Evolutionary conservation across 1,140 invertebrate genomes (phyloP).

Genomic region (Melanaphis sacchari): DNA sequence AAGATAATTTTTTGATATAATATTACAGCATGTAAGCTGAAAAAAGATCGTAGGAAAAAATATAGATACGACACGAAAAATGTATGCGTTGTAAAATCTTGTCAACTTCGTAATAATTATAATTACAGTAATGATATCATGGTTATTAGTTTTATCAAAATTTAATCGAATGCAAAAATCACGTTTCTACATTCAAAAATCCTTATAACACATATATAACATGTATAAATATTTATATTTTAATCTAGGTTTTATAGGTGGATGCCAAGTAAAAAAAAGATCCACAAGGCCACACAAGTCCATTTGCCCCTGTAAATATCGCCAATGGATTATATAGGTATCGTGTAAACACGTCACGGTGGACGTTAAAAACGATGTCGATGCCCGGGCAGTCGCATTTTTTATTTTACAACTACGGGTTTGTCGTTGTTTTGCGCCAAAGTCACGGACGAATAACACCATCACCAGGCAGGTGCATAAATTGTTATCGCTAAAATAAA

Average conservation of each 20-base stretch:
- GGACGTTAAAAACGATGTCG: neutral
- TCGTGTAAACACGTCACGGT: neutral
- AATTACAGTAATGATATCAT: neutral
- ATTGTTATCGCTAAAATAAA: no score
- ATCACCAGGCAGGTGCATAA: neutral
- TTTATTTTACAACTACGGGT: neutral
- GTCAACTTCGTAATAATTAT: neutral
- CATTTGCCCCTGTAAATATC: neutral
- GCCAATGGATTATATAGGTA: neutral
- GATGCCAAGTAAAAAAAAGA: neutral
- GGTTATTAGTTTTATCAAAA: neutral
- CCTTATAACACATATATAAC: neutral
- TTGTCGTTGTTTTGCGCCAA: neutral
- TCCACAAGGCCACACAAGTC: neutral
- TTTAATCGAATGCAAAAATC: neutral
- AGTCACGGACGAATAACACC: neutral
- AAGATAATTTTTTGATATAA: neutral
- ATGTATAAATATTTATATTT: no score
- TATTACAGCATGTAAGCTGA: neutral
- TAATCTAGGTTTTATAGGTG: neutral
- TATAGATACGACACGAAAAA: neutral
- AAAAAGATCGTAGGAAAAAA: neutral
- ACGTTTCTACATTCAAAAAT: neutral
- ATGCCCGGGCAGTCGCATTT: neutral
- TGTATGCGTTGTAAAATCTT: neutral